Conservation (phyloP, 2,113 vertebrate species). For the Cinclus mexicanus region DNA sequence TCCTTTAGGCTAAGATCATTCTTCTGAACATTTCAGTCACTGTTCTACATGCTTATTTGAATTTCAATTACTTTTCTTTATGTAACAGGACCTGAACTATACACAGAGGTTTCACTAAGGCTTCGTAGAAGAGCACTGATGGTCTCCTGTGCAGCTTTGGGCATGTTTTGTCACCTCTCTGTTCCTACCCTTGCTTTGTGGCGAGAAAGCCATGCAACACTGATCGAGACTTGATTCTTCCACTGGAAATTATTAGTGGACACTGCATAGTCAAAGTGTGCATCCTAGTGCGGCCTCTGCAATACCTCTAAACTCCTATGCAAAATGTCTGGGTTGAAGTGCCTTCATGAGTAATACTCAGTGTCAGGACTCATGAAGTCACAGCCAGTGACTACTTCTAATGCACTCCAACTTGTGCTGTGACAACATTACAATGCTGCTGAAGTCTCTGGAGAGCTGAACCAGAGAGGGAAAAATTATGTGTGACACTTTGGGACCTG, state of each 20-base stretch:
- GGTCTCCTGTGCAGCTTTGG: background rate
- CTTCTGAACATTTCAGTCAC: background rate
- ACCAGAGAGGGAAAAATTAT: background rate
- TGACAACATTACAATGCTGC: background rate
- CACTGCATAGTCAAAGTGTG: background rate
- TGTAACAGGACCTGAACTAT: background rate
- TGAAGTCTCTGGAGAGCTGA: background rate
- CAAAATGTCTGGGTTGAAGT: constrained; percentile 14
- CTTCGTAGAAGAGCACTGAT: background rate
- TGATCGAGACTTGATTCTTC: background rate
- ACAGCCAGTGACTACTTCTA: constrained; percentile 22
- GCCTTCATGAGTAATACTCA: constrained; percentile 15
- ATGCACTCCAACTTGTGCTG: background rate
- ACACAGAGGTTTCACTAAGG: background rate
- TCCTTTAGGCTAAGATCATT: background rate
- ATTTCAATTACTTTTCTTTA: background rate
- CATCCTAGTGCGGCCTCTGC: background rate
- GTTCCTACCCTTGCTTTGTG: background rate
- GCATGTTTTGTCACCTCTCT: background rate
- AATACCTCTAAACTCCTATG: background rate
- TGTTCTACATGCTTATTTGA: background rate
- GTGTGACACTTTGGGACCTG: background rate
- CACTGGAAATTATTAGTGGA: constrained; percentile 44
- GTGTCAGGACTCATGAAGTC: constrained; percentile 6
- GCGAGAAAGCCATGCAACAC: background rate